phyloP scores from a whole-genome alignment of 2,113 vertebrate genomes.

The Suricata suricatta region DNA sequence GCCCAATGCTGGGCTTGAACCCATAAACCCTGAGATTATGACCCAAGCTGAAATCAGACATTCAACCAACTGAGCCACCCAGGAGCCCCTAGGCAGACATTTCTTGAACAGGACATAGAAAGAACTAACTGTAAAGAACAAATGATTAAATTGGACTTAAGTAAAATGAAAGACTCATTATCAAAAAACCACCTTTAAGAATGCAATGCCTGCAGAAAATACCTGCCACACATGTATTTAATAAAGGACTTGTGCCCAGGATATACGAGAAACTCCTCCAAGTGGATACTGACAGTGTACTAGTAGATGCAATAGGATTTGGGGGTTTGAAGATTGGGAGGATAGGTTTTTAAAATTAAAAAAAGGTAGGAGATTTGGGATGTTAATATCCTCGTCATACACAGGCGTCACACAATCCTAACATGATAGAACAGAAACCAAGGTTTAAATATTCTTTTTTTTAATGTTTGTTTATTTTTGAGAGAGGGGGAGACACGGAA shows the following conservation, averaged over 20 bases:
- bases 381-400: background rate
- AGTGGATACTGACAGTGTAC: background rate
- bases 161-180: background rate
- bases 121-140: background rate
- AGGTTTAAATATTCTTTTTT: background rate
- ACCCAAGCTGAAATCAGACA: background rate
- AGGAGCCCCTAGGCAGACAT: background rate
- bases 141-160: background rate
- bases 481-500: too few species aligned
- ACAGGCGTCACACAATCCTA: background rate
- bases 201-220: background rate
- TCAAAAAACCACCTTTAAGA: background rate
- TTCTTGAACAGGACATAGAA: background rate
- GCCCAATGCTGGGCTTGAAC: too few species aligned
- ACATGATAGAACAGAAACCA: background rate
- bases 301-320: background rate
- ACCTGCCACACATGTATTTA: background rate
- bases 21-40: background rate
- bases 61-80: background rate
- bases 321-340: background rate
- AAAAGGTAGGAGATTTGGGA: background rate
- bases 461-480: too few species aligned
- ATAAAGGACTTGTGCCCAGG: background rate
- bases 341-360: background rate
- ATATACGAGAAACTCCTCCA: background rate